Evolutionary conservation across 2,888 invertebrate genomes (phyloP).

Genomic region (Iselma pallidipennis): DNA sequence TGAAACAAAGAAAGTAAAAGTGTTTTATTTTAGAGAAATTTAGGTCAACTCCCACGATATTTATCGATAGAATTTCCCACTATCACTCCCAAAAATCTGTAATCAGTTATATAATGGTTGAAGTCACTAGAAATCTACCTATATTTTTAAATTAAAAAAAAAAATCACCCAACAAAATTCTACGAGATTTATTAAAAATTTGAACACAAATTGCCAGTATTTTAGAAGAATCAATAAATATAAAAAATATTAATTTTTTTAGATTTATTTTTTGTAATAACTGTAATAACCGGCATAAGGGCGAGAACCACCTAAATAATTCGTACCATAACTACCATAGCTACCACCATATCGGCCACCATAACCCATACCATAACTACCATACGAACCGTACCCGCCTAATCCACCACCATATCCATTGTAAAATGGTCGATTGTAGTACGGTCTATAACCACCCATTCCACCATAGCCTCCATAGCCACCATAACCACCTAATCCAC

Average conservation of each 20-base stretch:
- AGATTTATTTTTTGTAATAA: slow-evolving; percentile 5
- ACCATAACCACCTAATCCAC: slow-evolving; percentile 1
- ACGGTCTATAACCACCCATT: not conserved
- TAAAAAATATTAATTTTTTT: too few relatives aligned
- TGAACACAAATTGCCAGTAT: not conserved
- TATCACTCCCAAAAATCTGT: not conserved
- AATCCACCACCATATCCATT: slow-evolving; percentile 1
- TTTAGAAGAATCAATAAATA: not conserved
- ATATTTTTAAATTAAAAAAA: not conserved
- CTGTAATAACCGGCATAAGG: not conserved
- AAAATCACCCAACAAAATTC: not conserved
- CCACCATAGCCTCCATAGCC: slow-evolving; percentile 3
- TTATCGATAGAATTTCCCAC: not conserved
- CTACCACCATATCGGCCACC: slow-evolving; percentile 26
- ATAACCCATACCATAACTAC: slow-evolving; percentile 11
- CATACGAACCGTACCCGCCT: slow-evolving; percentile 1
- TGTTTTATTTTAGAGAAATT: slow-evolving; percentile 1
- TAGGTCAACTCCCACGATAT: slow-evolving; percentile 19
- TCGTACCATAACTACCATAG: slow-evolving; percentile 22
- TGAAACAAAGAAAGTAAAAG: not conserved
- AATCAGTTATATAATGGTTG: not conserved
- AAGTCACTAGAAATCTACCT: not conserved
- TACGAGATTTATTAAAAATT: not conserved
- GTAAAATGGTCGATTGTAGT: not conserved
- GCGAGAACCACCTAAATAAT: slow-evolving; percentile 25